Evolutionary conservation across 2,113 vertebrate species (phyloP).

Genomic region (Cryptotis parvus): DNA sequence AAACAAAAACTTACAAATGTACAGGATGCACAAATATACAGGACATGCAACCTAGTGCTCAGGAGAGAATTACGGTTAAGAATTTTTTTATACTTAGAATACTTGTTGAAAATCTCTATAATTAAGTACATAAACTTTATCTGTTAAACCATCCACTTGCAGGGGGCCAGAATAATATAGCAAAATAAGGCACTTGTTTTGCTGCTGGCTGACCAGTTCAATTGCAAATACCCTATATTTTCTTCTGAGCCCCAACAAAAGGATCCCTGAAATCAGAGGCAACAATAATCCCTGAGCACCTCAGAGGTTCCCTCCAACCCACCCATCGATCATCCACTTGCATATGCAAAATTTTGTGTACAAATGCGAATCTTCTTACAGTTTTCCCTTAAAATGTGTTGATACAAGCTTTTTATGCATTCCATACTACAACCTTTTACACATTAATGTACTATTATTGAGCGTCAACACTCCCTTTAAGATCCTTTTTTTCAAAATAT

Average conservation of each 20-base stretch:
- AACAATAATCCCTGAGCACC: too few relatives aligned
- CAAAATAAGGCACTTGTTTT: too few relatives aligned
- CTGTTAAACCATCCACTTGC: neutral
- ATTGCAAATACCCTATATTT: too few relatives aligned
- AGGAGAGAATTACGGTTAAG: neutral
- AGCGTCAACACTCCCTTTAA: neutral
- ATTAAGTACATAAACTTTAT: neutral
- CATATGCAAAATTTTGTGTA: conserved; percentile 1
- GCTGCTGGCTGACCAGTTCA: too few relatives aligned
- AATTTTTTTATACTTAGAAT: neutral
- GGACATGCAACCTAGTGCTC: neutral
- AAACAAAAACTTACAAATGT: too few relatives aligned
- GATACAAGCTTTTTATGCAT: neutral
- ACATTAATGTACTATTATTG: conserved; percentile 9
- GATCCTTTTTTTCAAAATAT: too few relatives aligned
- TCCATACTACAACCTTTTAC: neutral
- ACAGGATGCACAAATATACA: too few relatives aligned
- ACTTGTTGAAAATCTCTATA: neutral
- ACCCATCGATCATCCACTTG: neutral
- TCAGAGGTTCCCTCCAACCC: too few relatives aligned
- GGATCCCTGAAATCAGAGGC: too few relatives aligned
- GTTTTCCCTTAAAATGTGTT: conserved; percentile 17
- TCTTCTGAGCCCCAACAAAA: too few relatives aligned
- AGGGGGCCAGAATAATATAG: too few relatives aligned
- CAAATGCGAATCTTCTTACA: neutral